Evolutionary conservation across 2,888 invertebrate genomes (phyloP).

Genomic region (Smittia sp.): DNA sequence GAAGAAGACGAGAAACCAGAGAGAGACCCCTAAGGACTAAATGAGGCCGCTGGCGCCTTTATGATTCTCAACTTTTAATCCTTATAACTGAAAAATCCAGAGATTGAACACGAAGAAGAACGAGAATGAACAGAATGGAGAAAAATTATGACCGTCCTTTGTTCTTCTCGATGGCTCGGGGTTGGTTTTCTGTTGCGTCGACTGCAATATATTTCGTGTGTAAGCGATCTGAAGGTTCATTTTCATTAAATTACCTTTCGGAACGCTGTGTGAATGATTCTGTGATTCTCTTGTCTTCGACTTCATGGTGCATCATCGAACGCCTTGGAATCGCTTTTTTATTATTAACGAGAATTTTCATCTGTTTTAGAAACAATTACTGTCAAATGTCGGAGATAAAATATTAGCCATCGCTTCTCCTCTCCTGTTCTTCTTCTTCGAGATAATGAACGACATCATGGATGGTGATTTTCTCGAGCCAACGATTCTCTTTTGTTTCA

Average conservation of each 20-base stretch:
- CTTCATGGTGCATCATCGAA: conserved; percentile 39
- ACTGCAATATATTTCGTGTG: neutral
- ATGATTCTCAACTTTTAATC: conserved; percentile 37
- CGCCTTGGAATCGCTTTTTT: neutral
- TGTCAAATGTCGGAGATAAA: conserved; percentile 20
- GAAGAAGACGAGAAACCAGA: conserved; percentile 17
- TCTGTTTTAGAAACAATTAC: conserved; percentile 19
- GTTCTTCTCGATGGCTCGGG: conserved; percentile 11
- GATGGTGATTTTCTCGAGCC: neutral
- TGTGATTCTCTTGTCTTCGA: conserved; percentile 25
- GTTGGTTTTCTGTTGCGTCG: neutral
- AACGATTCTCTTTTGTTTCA: neutral
- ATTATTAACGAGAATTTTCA: conserved; percentile 13
- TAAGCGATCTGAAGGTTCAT: conserved; percentile 14
- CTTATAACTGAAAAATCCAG: conserved; percentile 18
- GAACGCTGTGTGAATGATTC: conserved; percentile 9
- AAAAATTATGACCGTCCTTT: conserved; percentile 37
- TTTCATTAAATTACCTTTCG: conserved; percentile 38
- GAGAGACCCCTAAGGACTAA: conserved; percentile 39
- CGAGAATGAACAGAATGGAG: neutral
- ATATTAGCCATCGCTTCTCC: conserved; percentile 14
- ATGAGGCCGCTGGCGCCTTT: conserved; percentile 41
- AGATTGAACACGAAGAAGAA: conserved; percentile 1
- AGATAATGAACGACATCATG: neutral
- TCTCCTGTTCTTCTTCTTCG: neutral